These are phyloP conservation scores for Falco peregrinus DNA, from an alignment of 2,797 vertebrate genomes.

Conservation along the genomic window DNA sequence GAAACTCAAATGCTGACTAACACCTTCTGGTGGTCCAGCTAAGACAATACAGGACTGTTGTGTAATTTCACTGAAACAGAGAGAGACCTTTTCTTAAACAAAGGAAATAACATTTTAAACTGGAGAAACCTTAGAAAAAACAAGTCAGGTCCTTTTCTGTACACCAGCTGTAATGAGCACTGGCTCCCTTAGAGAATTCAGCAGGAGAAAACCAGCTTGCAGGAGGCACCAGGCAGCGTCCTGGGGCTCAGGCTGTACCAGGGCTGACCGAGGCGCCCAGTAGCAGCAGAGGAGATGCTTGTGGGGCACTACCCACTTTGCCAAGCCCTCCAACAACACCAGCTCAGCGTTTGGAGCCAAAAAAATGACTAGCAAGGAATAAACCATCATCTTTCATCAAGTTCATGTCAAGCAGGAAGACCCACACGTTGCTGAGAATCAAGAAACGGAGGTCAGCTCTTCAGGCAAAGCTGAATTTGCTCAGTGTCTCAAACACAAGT, in stretches of 20 bases:
- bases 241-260: accelerated
- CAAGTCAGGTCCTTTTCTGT: neutral
- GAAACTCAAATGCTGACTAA: neutral
- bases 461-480: neutral
- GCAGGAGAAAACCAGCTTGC: neutral
- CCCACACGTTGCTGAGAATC: neutral
- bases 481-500: neutral
- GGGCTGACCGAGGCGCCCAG: neutral
- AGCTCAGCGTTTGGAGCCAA: neutral
- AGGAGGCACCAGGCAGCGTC: neutral
- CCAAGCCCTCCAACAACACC: neutral
- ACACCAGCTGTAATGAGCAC: neutral
- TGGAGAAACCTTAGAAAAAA: slow-evolving; percentile 5
- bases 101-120: neutral
- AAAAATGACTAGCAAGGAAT: neutral
- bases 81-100: neutral
- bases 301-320: neutral
- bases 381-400: neutral
- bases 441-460: neutral
- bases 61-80: neutral
- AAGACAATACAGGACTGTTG: neutral
- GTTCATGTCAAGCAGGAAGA: neutral
- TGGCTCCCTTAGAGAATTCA: neutral
- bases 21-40: neutral
- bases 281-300: neutral